Conservation (phyloP, 1,140 invertebrate species). For the Pogonus chalceus region DNA sequence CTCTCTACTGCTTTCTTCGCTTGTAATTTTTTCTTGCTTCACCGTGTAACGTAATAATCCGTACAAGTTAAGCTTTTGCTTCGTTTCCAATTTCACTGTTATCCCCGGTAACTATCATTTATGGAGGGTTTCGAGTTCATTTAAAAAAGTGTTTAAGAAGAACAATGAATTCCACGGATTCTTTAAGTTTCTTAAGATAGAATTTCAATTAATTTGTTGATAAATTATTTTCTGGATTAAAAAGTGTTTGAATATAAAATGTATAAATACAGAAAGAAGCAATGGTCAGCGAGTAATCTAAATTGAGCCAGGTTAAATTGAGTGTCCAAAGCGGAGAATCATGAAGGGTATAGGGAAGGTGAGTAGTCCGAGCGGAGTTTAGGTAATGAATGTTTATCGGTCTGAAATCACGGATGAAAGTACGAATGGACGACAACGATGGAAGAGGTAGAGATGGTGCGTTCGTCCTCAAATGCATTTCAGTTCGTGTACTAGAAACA, state of each 20-base stretch:
- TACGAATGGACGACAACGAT: too few relatives aligned
- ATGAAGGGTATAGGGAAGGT: neutral
- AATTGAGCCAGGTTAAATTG: constrained; percentile 31
- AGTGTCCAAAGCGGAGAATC: constrained; percentile 12
- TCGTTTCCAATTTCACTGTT: neutral
- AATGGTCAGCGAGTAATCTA: constrained; percentile 22
- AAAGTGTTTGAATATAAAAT: too few relatives aligned
- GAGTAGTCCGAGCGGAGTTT: constrained; percentile 14
- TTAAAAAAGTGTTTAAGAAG: constrained; percentile 2
- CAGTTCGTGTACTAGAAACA: too few relatives aligned
- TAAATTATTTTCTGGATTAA: too few relatives aligned
- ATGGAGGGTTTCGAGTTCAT: neutral
- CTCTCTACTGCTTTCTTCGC: too few relatives aligned
- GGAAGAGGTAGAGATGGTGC: neutral
- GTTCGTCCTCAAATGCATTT: too few relatives aligned
- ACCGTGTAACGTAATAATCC: neutral
- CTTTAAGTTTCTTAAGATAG: too few relatives aligned
- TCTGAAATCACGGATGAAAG: constrained; percentile 21
- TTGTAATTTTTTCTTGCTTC: neutral
- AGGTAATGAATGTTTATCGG: constrained; percentile 32
- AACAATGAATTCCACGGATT: too few relatives aligned
- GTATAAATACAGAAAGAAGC: neutral
- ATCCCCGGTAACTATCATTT: constrained; percentile 1
- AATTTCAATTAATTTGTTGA: too few relatives aligned
- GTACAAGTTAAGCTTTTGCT: neutral